Evolutionary conservation across 2,888 invertebrate genomes (phyloP), one percentile per base, ranked within the genome.

Genomic region (Euzophera pinguis): DNA sequence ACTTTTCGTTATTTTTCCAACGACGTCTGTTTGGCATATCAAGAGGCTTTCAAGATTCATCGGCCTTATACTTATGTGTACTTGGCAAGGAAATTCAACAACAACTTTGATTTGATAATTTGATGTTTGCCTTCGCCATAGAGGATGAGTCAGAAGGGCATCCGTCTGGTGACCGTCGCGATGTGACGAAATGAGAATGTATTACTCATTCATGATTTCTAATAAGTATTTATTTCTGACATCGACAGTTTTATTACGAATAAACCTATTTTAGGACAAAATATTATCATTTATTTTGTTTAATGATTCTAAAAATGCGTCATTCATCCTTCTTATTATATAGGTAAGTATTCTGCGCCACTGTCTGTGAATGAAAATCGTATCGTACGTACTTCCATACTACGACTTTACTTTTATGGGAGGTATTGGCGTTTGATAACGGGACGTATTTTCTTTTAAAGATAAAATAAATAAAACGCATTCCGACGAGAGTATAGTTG

Each of bases 121-220:
- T 43, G 43, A 43, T 27, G 42, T 9, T 12, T 42, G 43, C 32
- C 14, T 47, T 47, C 17, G 47, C 35, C 17, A 35, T 3, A 22
- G 22, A 37, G 38, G 27, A 38, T 48, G 48, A 48, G 48, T 48
- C 48, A 48, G 48, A 12, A 48, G 48, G 35, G 47, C 48, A 17
- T 38, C 48, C 38, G 48, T 38, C 48, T 27, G 48, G 38, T 38
- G 37, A 45, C 45, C 45, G 32, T 32, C 45, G 45, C 45, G 45
- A 13, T 45, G 14, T 45, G 45, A 45, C 45, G 10, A 45, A 45
- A 45, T 14, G 32, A 14, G 16, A 12, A 43, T 13, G 27, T 12
- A 45, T 45, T 45, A 45, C 45, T 45, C 45, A 45, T 43, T 43
- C 14, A 29, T 43, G 27, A 43, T 13, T 43, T 43, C 27, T 29